phyloP scores from a whole-genome alignment of 2,113 vertebrate genomes.

The Lamprologus tigripictilis region DNA sequence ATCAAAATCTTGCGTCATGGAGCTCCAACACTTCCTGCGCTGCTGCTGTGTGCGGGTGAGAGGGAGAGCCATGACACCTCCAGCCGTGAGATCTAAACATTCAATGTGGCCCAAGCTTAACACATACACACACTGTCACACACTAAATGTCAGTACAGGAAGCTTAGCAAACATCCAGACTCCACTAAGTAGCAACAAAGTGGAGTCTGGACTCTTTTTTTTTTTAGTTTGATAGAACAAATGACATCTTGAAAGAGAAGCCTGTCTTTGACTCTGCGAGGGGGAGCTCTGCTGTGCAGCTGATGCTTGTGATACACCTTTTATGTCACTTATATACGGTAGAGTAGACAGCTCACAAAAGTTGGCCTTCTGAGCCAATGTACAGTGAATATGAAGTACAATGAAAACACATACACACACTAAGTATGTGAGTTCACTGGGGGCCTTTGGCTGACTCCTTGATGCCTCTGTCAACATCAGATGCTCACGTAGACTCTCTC shows the following conservation, averaged over 20 bases:
- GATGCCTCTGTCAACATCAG: conserved; percentile 50
- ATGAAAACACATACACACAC: not conserved
- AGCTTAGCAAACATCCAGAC: not conserved
- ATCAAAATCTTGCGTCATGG: conserved; percentile 40
- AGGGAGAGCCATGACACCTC: conserved; percentile 47
- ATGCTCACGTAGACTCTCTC: conserved; percentile 50
- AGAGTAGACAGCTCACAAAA: not conserved
- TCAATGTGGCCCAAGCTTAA: not conserved
- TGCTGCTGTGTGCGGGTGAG: conserved; percentile 1
- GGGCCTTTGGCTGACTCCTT: conserved; percentile 73
- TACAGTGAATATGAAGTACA: not conserved
- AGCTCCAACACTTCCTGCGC: conserved; percentile 45
- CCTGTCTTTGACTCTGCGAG: not conserved
- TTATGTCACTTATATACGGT: not conserved
- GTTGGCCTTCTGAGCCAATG: not conserved
- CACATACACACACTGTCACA: not conserved
- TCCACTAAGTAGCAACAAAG: not conserved
- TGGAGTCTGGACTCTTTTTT: not conserved
- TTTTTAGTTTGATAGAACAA: not conserved
- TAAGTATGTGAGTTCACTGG: conserved; percentile 35
- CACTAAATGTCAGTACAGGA: not conserved
- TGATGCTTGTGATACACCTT: not conserved
- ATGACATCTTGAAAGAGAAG: not conserved
- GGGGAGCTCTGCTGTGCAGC: not conserved
- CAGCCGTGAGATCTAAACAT: conserved; percentile 56